Base-by-base conservation (phyloP, 2,797 vertebrate species). In the Falco columbarius region DNA sequence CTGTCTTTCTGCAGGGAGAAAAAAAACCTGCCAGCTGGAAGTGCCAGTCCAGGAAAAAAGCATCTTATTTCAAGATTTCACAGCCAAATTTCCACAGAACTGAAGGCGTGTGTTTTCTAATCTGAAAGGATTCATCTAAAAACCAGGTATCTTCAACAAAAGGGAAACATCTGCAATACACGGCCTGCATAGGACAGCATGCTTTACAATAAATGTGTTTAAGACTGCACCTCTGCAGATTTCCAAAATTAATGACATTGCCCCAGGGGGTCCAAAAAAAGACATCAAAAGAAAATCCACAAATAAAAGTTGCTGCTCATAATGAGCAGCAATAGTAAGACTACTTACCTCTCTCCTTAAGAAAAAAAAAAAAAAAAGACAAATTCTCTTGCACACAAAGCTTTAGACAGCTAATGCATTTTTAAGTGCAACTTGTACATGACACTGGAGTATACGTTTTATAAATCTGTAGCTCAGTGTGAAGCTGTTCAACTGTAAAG, bases 61-160 rank as follows among this genome's bases (percentile, higher is more conserved):
- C 8, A 32, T 54, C 54, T 52, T 49, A 51, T 29, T 63, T 89
- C 47, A 71, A 42, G 61, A 87, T 26, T 81, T 93, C 68, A 85
- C n/a, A 75, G 58, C 49, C 87, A 88, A 54, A 65, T 90, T 95
- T 76, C 58, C 68, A 95, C 7, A 52, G 56, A 89, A 75, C 29
- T 86, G 27, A 13, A 30, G 7, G 11, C 38, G 27, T 8, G 11
- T 7, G 26, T 44, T 76, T 61, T 40, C 32, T 62, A 68, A 88
- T 70, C 36, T 52, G 51, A 73, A 86, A 86, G 10, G 29, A 84
- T 36, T 81, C 1, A 62, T 49, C 47, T 59, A 63, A 86, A 90
- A 66, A 73, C 12, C 30, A 82, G 30, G 5, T 36, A 20, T 47
- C 12, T 63, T 83, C 24, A 56, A n/a, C 49, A 77, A 18, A 65